Evolutionary conservation across 2,797 vertebrate genomes (phyloP), one percentile per base, ranked within the genome.

Genomic region (Alosa sapidissima): DNA sequence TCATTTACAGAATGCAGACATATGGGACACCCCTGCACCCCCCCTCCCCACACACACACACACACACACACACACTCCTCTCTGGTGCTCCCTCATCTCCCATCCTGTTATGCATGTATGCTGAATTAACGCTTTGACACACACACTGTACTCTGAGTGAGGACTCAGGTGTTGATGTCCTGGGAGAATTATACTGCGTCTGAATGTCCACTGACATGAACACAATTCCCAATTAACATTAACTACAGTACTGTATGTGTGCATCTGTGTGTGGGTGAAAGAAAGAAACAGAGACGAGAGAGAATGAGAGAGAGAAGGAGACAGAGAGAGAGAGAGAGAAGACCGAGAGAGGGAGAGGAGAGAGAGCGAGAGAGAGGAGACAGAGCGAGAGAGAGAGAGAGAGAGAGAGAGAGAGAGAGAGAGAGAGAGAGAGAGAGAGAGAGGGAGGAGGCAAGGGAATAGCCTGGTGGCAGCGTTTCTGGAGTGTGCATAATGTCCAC

Each of bases 121-220:
- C 82, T 83, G 84, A 85, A 85, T 81, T 81, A 78, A 88, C 84
- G 84, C 68, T 72, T 28, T 58, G 81, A 48, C 14, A 55, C 14
- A 55, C 55, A n/a, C 55, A 58, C 5, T 55, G 52, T 16, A 19
- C 14, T 55, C 16, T 55, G 16, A 55, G 16, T 55, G 3, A 55
- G 5, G 16, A 58, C 55, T 58, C 55, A 58, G 55, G 55, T 58
- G 55, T 58, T n/a, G 5, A 16, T 51, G 49, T 51, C 49, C 49
- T 51, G 5, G 49, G 49, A 11, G 49, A 51, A 51, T 51, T 1
- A 51, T 11, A 51, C 9, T 51, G 2, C 6, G 21, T 58, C 55
- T n/a, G 19, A 58, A n/a, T 21, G 55, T 58, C 55, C 55, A 58
- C 6, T 58, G 81, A 52, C 81, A 24, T 33, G 47, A 19, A 81